phyloP scores from a whole-genome alignment of 2,113 vertebrate species.

The Myrmecobius fasciatus region DNA sequence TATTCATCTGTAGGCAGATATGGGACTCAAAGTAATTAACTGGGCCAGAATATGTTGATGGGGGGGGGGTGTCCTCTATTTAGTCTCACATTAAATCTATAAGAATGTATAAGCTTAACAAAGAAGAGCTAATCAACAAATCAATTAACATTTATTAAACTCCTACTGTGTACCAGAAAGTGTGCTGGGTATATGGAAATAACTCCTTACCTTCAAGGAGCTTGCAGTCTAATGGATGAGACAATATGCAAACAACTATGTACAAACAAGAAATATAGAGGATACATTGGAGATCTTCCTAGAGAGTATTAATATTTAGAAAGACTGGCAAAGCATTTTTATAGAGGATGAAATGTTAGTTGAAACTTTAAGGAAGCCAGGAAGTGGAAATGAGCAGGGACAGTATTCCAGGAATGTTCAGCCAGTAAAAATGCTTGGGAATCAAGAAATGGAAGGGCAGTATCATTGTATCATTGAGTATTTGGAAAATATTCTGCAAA shows the following conservation, averaged over 20 bases:
- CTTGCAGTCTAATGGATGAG: neutral
- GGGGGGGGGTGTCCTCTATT: neutral
- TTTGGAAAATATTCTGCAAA: too few species aligned
- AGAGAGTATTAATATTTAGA: neutral
- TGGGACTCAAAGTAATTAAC: neutral
- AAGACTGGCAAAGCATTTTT: neutral
- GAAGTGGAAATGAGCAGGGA: neutral
- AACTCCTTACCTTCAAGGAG: neutral
- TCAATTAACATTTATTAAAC: neutral
- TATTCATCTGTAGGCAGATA: neutral
- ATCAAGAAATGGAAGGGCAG: neutral
- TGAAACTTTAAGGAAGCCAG: neutral
- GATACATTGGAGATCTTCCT: neutral
- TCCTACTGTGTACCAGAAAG: neutral
- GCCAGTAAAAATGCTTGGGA: neutral
- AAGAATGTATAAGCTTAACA: neutral
- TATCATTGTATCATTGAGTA: neutral
- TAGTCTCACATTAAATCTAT: neutral
- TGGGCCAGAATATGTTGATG: too few species aligned
- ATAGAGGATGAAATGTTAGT: neutral
- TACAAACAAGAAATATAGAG: neutral
- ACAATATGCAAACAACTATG: neutral
- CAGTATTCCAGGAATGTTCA: neutral
- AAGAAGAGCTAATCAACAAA: neutral
- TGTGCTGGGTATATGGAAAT: neutral